These are phyloP conservation scores for Aphelenchoides besseyi DNA, from an alignment of 1,140 invertebrate genomes.

Conservation along the genomic window DNA sequence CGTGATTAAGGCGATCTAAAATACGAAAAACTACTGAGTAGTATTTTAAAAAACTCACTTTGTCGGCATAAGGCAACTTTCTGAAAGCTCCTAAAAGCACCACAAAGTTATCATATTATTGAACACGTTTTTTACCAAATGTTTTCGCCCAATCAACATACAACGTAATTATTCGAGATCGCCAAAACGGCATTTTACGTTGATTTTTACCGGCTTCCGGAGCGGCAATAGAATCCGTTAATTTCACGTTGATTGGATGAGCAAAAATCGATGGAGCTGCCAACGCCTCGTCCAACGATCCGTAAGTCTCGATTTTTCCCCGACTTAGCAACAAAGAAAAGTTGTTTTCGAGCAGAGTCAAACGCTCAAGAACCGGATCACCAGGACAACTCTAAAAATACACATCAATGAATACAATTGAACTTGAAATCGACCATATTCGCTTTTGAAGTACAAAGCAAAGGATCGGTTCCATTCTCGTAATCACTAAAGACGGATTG, in stretches of 20 bases:
- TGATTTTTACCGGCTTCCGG: slow-evolving; percentile 47
- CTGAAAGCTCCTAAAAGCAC: slow-evolving; percentile 37
- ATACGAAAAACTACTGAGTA: slow-evolving; percentile 18
- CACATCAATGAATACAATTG: slow-evolving; percentile 20
- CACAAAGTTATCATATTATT: neutral
- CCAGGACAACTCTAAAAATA: neutral
- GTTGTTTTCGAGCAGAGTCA: slow-evolving; percentile 58
- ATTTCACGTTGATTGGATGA: slow-evolving; percentile 55
- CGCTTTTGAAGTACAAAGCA: slow-evolving; percentile 30
- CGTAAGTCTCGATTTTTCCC: slow-evolving; percentile 53
- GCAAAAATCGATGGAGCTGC: slow-evolving; percentile 49
- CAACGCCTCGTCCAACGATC: slow-evolving; percentile 53
- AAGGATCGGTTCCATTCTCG: slow-evolving; percentile 32
- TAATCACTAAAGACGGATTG: slow-evolving; percentile 6
- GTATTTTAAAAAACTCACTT: slow-evolving; percentile 30
- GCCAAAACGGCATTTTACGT: slow-evolving; percentile 60
- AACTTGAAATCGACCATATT: neutral
- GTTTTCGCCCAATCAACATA: slow-evolving; percentile 63
- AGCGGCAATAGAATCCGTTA: slow-evolving; percentile 56
- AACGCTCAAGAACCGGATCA: slow-evolving; percentile 52
- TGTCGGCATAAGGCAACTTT: slow-evolving; percentile 59
- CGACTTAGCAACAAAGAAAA: slow-evolving; percentile 57
- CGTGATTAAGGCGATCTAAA: slow-evolving; percentile 58
- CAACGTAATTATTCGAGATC: slow-evolving; percentile 56
- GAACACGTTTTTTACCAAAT: slow-evolving; percentile 30